Conservation (phyloP, 1,140 invertebrate genomes). For the Reticulitermes speratus region DNA sequence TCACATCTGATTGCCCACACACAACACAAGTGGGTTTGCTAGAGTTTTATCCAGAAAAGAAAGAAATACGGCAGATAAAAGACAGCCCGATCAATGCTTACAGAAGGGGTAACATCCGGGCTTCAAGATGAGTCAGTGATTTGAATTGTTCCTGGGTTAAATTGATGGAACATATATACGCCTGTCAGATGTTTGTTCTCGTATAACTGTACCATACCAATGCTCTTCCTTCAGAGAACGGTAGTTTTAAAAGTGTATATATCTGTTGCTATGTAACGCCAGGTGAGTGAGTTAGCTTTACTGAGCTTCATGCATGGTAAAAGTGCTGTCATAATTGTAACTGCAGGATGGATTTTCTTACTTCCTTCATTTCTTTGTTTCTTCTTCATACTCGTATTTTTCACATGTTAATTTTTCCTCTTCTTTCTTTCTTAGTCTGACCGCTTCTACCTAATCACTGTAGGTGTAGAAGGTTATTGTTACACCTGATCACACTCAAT, state of each 20-base stretch:
- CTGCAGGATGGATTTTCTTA: neutral
- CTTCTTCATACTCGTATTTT: too few relatives aligned
- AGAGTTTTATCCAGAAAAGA: neutral
- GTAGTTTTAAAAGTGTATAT: neutral
- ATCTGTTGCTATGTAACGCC: neutral
- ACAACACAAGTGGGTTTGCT: conserved; percentile 8
- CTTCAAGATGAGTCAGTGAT: neutral
- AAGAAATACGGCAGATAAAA: conserved; percentile 2
- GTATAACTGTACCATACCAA: neutral
- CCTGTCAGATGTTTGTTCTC: neutral
- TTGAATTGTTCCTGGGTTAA: neutral
- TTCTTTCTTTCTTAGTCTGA: too few relatives aligned
- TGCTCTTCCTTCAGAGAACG: neutral
- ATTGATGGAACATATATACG: neutral
- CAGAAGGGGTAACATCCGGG: conserved; percentile 7
- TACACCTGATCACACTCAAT: too few relatives aligned
- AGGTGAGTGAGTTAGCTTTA: neutral
- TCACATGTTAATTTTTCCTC: too few relatives aligned
- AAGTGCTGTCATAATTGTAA: neutral
- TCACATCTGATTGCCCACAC: neutral
- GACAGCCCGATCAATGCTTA: neutral
- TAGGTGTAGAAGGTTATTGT: too few relatives aligned
- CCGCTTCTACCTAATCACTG: too few relatives aligned
- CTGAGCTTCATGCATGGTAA: neutral
- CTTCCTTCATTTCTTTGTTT: too few relatives aligned